Evolutionary conservation across 2,888 invertebrate species (phyloP).

Genomic region (Aradus depressus): DNA sequence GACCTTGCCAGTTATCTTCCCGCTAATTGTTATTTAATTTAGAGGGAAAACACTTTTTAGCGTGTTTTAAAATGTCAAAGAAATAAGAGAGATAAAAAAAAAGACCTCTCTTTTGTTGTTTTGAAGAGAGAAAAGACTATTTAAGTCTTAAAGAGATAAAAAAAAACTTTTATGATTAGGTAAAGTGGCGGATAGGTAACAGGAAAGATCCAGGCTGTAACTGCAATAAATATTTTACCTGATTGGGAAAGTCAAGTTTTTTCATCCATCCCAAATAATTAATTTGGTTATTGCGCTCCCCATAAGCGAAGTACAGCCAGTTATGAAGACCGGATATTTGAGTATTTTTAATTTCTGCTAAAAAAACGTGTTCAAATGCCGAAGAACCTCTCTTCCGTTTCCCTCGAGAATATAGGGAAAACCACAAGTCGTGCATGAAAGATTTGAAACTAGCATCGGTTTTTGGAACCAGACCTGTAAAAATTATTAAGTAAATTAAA

Average conservation of each 20-base stretch:
- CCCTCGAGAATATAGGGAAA: conserved; percentile 40
- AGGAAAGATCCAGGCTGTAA: too few relatives aligned
- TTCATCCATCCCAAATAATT: conserved; percentile 39
- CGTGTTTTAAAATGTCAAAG: too few relatives aligned
- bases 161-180: too few relatives aligned
- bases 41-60: too few relatives aligned
- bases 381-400: conserved; percentile 40
- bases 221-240: conserved; percentile 32
- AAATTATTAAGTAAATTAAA: neutral
- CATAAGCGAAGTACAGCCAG: conserved; percentile 44
- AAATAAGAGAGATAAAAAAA: neutral
- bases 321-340: conserved; percentile 47
- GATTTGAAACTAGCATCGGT: conserved; percentile 30
- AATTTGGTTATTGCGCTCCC: conserved; percentile 38
- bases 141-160: neutral
- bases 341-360: conserved; percentile 46
- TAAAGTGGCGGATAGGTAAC: too few relatives aligned
- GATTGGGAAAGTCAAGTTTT: conserved; percentile 32
- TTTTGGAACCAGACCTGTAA: conserved; percentile 24
- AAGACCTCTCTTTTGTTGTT: neutral
- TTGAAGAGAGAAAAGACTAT: neutral
- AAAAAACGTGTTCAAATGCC: conserved; percentile 50
- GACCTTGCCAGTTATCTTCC: too few relatives aligned
- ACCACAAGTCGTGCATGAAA: conserved; percentile 35
- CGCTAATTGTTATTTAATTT: too few relatives aligned